These are phyloP conservation scores for Agrotis puta DNA, from an alignment of 2,888 invertebrate species.

Conservation along the genomic window DNA sequence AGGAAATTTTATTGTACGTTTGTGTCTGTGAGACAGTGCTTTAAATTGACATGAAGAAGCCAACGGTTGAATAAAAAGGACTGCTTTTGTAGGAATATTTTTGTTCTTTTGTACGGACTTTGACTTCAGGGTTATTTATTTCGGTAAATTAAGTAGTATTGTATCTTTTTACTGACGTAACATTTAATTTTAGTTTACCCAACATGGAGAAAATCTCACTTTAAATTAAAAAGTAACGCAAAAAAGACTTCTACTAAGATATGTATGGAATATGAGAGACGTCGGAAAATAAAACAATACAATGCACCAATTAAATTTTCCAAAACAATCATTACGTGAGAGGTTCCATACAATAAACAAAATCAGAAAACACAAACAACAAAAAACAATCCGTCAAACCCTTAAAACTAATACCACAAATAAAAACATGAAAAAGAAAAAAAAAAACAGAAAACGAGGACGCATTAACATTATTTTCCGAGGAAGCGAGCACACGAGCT, in stretches of 20 bases:
- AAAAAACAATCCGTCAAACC: constrained; percentile 25
- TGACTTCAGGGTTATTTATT: constrained; percentile 38
- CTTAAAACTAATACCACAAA: constrained; percentile 51
- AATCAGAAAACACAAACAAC: not conserved
- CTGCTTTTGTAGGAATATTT: not conserved
- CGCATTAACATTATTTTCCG: constrained; percentile 62
- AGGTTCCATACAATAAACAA: not conserved
- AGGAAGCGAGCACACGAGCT: constrained; percentile 54
- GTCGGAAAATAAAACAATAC: not conserved
- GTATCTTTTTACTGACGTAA: not conserved
- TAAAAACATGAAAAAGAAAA: constrained; percentile 40
- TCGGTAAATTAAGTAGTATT: not conserved
- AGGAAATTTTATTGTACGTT: constrained; percentile 14
- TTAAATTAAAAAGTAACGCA: too few relatives aligned
- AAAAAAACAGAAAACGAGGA: constrained; percentile 17
- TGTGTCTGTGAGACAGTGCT: constrained; percentile 3
- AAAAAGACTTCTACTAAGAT: not conserved
- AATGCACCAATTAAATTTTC: too few relatives aligned
- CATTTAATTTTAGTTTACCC: not conserved
- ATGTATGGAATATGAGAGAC: not conserved
- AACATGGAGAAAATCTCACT: not conserved
- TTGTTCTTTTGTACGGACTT: not conserved
- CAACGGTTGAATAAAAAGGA: not conserved
- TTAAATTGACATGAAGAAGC: not conserved
- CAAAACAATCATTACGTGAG: too few relatives aligned